These are phyloP conservation scores for Apis cerana DNA, from an alignment of 1,140 invertebrate genomes.

Conservation along the genomic window DNA sequence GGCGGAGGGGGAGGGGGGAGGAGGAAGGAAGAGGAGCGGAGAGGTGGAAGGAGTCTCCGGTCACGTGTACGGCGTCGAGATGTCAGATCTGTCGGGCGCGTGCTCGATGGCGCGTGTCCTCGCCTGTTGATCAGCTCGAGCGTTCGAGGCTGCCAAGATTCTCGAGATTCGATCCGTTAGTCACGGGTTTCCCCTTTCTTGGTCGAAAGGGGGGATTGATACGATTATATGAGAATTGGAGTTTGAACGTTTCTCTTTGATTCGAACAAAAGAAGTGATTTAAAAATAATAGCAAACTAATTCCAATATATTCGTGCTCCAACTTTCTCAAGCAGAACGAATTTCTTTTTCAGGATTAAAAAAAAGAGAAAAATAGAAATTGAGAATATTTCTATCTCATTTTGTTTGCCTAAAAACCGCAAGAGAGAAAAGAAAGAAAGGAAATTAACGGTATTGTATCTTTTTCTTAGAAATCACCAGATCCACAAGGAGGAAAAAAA, in stretches of 20 bases:
- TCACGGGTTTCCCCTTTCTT: constrained; percentile 49
- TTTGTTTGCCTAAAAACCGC: too few species aligned
- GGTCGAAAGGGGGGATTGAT: neutral
- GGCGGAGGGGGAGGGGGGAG: constrained; percentile 13
- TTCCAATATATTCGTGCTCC: too few species aligned
- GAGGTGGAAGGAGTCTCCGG: constrained; percentile 70
- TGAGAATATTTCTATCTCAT: too few species aligned
- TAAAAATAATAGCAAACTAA: too few species aligned
- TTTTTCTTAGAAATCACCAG: neutral
- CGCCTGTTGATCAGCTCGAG: constrained; percentile 64
- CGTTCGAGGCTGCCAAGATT: constrained; percentile 17
- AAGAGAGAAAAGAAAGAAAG: too few species aligned
- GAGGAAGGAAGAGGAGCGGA: constrained; percentile 32
- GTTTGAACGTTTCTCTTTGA: too few species aligned
- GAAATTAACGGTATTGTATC: too few species aligned
- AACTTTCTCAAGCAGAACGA: too few species aligned
- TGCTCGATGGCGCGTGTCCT: constrained; percentile 71
- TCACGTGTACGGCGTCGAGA: constrained; percentile 71
- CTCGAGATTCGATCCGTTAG: constrained; percentile 42
- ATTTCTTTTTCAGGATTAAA: too few species aligned
- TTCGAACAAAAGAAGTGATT: too few species aligned
- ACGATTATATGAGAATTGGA: too few species aligned
- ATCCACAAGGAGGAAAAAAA: neutral
- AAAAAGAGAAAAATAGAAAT: too few species aligned
- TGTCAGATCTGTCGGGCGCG: constrained; percentile 70